These are phyloP conservation scores for Aptenodytes patagonicus DNA, from an alignment of 2,113 vertebrate species.

Conservation along the genomic window DNA sequence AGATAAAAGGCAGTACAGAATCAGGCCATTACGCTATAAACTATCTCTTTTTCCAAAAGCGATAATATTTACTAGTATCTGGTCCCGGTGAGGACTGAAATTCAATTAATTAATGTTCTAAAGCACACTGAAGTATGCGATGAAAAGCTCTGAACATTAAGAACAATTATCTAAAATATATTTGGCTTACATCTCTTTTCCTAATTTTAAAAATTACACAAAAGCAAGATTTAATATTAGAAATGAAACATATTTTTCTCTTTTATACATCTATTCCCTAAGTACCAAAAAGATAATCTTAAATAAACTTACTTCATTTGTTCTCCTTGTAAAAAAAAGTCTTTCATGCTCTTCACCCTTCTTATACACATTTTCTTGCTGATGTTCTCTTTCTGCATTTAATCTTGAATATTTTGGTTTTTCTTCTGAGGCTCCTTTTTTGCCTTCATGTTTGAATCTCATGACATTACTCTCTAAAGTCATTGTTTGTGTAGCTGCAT, in stretches of 20 bases:
- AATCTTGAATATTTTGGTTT: neutral
- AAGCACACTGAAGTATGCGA: neutral
- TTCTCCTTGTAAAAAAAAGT: neutral
- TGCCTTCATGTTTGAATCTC: slow-evolving; percentile 1
- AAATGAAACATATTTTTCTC: slow-evolving; percentile 6
- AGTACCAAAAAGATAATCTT: slow-evolving; percentile 18
- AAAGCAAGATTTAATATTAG: slow-evolving; percentile 30
- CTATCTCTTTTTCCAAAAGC: neutral
- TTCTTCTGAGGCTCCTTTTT: slow-evolving; percentile 33
- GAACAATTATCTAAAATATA: slow-evolving; percentile 36
- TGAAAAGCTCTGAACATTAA: slow-evolving; percentile 41
- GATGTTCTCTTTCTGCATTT: slow-evolving; percentile 10
- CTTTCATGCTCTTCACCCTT: neutral
- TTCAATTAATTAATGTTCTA: slow-evolving; percentile 42
- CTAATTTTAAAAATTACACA: slow-evolving; percentile 18
- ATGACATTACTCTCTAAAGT: slow-evolving; percentile 2
- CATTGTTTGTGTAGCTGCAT: slow-evolving; percentile 63
- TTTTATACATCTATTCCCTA: slow-evolving; percentile 5
- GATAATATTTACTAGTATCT: neutral
- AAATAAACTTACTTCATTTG: slow-evolving; percentile 67
- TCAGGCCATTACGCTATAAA: neutral
- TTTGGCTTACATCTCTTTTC: slow-evolving; percentile 14
- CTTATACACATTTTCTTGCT: neutral
- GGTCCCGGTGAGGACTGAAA: neutral
- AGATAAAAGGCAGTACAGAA: neutral